A percentile compares a stretch with the other conserved stretches of the same genome.
phyloP scores from a whole-genome alignment of 2,797 vertebrate species.

The Rhinogobio ventralis region DNA sequence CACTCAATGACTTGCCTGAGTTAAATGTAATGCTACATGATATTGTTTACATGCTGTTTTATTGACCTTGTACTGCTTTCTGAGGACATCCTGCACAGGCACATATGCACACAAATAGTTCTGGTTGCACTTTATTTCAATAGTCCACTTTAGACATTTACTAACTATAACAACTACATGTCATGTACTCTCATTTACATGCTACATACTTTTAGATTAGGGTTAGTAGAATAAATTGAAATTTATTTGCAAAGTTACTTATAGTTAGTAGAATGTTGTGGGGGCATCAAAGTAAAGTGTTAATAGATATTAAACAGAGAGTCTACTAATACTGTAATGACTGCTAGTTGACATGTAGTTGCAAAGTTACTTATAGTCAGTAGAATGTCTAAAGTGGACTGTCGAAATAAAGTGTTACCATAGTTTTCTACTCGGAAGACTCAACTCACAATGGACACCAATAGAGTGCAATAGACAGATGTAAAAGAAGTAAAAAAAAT shows the following conservation, averaged over 20 bases:
- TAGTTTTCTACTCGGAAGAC: too few relatives aligned
- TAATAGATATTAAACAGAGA: too few relatives aligned
- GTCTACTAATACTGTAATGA: neutral
- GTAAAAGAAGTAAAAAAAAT: too few relatives aligned
- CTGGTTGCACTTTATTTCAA: neutral
- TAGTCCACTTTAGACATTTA: neutral
- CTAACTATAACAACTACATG: neutral
- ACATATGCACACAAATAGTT: neutral
- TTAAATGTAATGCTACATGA: too few relatives aligned
- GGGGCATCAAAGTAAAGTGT: too few relatives aligned
- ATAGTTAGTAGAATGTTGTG: too few relatives aligned
- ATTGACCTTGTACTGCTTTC: neutral
- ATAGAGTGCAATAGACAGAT: too few relatives aligned
- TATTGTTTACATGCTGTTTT: too few relatives aligned
- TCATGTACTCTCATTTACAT: neutral
- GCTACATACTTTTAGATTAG: neutral
- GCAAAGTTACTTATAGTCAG: neutral
- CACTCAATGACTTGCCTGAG: too few relatives aligned
- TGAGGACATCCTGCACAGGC: neutral
- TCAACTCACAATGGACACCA: too few relatives aligned
- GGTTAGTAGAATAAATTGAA: too few relatives aligned
- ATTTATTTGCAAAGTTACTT: too few relatives aligned
- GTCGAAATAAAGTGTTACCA: neutral
- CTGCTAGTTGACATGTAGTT: neutral
- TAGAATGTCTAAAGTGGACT: neutral